A percentile compares a stretch with the other conserved stretches of the same genome.
Conservation (phyloP, 1,140 invertebrate genomes). For the Leptonema lineaticorne region DNA sequence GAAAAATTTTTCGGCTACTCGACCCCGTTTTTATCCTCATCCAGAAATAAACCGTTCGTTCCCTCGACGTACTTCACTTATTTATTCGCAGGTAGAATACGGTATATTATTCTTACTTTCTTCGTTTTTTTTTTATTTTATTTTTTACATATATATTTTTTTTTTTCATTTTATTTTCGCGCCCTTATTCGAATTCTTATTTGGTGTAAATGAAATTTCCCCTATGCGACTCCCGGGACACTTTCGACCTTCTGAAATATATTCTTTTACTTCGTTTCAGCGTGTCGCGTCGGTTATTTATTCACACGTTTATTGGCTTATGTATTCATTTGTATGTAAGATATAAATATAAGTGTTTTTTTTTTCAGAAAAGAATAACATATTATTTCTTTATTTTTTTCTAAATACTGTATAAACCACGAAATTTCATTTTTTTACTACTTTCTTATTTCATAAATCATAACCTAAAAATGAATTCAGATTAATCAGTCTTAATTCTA, state of each 20-base stretch:
- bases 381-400: too few species aligned
- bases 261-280: not conserved
- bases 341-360: too few species aligned
- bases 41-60: not conserved
- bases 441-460: too few species aligned
- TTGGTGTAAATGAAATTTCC: not conserved
- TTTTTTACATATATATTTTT: not conserved
- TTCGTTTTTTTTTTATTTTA: too few species aligned
- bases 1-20: not conserved
- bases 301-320: too few species aligned
- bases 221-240: not conserved
- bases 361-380: too few species aligned
- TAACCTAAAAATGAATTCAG: too few species aligned
- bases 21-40: not conserved
- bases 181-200: slow-evolving; percentile 6
- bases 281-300: not conserved
- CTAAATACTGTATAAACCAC: too few species aligned
- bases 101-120: too few species aligned
- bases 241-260: not conserved
- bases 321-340: too few species aligned
- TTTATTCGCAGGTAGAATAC: not conserved
- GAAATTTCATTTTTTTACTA: too few species aligned
- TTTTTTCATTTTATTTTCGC: not conserved
- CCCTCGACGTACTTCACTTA: not conserved
- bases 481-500: too few species aligned